Base-by-base conservation (phyloP, 2,888 invertebrate genomes). In the Pollenia angustigena region DNA sequence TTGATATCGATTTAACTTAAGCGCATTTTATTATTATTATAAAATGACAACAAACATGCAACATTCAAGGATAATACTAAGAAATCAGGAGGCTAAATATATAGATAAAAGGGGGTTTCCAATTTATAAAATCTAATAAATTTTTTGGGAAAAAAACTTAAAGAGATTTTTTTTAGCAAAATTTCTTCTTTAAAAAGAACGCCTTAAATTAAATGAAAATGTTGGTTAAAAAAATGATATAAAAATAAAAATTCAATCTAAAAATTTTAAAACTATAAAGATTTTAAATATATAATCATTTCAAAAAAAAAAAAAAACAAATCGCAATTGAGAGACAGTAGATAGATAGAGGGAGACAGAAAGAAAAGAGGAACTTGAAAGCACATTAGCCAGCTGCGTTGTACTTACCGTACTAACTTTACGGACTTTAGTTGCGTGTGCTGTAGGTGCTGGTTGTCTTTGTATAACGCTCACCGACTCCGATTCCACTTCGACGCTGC, bases 321-420 rank as follows among this genome's bases (percentile, higher is more conserved):
- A 80, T 58, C 71, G 83, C 50, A 80, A 72, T 81, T 82, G 64
- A 72, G 78, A 66, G 18, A 46, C 71, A 80, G 40, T 44, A 64
- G 32, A 11, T 46, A 42, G 14, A 44, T 74, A 62, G 64, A 54
- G 75, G 50, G 56, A 86, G 71, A 44, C 56, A 85, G 54, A 85
- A 76, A 68, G 71, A 81, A 85, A 88, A 90, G 87, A 87, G 75
- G 88, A 90, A 89, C 82, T 89, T 88, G 80, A 88, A 90, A 90
- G 90, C 90, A 89, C 89, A 90, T 89, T 85, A 90, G 90, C 90
- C 90, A 91, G 91, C 89, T 92, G 91, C 94, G 90, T 89, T 90
- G 93, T 94, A 96, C 96, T 97, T 96, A 97, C 97, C 96, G 97
- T 96, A 95, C 97, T 97, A 95, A 98, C 97, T 96, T 98, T 98